These are phyloP conservation scores for Phalacrocorax pelagicus DNA, from an alignment of 2,113 vertebrate genomes.

Conservation along the genomic window DNA sequence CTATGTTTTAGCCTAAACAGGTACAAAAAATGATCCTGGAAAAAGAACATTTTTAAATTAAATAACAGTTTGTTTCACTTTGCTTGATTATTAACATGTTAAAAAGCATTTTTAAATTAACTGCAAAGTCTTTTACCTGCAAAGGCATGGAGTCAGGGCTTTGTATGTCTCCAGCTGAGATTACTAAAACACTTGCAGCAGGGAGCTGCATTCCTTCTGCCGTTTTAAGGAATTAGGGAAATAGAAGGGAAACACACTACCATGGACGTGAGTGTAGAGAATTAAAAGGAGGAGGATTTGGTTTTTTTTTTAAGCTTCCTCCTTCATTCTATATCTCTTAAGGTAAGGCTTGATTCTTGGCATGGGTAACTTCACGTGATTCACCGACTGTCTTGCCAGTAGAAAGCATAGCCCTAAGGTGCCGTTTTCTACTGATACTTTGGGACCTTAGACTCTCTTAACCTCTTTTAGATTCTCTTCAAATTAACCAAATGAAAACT, in stretches of 20 bases:
- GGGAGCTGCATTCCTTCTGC: slow-evolving; percentile 53
- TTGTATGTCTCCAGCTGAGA: slow-evolving; percentile 29
- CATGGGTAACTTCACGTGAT: not conserved
- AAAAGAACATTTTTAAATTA: not conserved
- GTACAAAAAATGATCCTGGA: not conserved
- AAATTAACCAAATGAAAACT: not conserved
- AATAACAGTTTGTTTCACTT: not conserved
- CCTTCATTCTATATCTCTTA: not conserved
- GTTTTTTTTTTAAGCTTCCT: not conserved
- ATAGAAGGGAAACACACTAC: not conserved
- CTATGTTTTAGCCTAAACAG: not conserved
- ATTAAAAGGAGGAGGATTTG: not conserved
- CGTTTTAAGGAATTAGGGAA: not conserved
- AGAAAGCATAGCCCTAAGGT: not conserved
- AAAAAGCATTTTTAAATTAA: not conserved
- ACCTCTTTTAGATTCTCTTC: not conserved
- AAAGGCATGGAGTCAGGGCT: not conserved
- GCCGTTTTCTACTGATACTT: not conserved
- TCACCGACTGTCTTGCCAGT: not conserved
- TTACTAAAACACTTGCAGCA: slow-evolving; percentile 29
- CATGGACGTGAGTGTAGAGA: not conserved
- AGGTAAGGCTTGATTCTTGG: not conserved
- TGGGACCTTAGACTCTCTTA: not conserved
- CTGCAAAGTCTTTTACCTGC: not conserved
- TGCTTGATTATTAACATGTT: not conserved